Percentiles rank a stretch among this genome's conserved stretches.
phyloP scores from a whole-genome alignment of 1,140 invertebrate species.

The Catajapyx aquilonaris region DNA sequence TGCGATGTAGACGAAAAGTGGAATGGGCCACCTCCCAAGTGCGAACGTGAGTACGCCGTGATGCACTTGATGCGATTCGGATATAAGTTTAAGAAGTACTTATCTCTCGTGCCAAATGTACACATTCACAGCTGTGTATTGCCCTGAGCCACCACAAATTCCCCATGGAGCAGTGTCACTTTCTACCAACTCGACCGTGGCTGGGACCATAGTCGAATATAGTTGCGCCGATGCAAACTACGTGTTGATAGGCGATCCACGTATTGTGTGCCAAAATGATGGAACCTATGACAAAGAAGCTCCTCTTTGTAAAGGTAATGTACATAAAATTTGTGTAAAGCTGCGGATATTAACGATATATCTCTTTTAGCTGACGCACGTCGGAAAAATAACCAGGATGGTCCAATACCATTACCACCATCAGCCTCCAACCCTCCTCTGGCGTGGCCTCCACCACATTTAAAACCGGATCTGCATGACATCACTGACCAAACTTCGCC shows the following conservation, averaged over 20 bases:
- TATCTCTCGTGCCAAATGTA: conserved; percentile 4
- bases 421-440: too few species aligned
- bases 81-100: too few species aligned
- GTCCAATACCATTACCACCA: too few species aligned
- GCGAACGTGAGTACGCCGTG: conserved; percentile 39
- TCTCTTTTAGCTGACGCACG: too few species aligned
- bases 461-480: too few species aligned
- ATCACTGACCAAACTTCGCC: too few species aligned
- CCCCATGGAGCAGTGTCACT: conserved; percentile 42
- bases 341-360: too few species aligned
- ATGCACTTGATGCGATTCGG: not conserved
- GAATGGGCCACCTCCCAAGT: conserved; percentile 79
- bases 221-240: conserved; percentile 40
- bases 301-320: conserved; percentile 44
- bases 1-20: conserved; percentile 83
- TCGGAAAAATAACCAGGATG: too few species aligned
- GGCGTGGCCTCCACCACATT: too few species aligned
- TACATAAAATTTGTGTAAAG: too few species aligned
- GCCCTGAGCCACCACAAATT: conserved; percentile 46
- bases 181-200: conserved; percentile 37
- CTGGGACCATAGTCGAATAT: conserved; percentile 49
- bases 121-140: conserved; percentile 39
- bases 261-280: conserved; percentile 44
- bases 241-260: conserved; percentile 39
- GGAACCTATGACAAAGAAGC: conserved; percentile 56